Conservation (phyloP, 53 echinoderm and acorn worm species). For the Holothuria scabra region DNA sequence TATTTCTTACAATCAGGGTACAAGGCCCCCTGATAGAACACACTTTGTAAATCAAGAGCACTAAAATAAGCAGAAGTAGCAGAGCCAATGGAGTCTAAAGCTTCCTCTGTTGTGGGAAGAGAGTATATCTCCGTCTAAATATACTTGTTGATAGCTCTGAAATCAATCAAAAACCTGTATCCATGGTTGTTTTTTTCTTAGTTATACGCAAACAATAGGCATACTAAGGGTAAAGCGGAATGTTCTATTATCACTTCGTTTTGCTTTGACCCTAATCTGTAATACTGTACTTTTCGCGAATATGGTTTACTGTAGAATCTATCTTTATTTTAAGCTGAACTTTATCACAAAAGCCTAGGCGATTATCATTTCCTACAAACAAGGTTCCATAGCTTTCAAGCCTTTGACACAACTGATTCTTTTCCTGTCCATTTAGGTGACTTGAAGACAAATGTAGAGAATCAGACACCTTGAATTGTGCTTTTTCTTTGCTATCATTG, state of each 20-base stretch:
- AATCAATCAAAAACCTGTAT: conserved; percentile 54
- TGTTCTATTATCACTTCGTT: conserved; percentile 9
- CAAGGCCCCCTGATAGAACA: conserved; percentile 56
- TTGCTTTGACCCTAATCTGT: conserved; percentile 42
- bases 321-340: conserved; percentile 29
- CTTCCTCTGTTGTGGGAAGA: conserved; percentile 50
- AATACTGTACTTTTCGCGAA: conserved; percentile 20
- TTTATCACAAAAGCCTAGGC: conserved; percentile 46
- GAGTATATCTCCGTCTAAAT: conserved; percentile 37
- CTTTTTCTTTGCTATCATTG: background rate
- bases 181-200: conserved; percentile 44
- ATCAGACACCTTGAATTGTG: conserved; percentile 10
- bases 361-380: conserved; percentile 42
- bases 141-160: conserved; percentile 42
- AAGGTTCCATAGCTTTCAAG: conserved; percentile 37
- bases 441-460: conserved; percentile 16
- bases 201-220: conserved; percentile 37
- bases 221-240: conserved; percentile 50
- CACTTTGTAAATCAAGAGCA: conserved; percentile 52
- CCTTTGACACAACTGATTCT: background rate
- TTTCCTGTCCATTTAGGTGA: conserved; percentile 1
- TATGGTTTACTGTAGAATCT: conserved; percentile 38
- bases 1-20: conserved; percentile 50
- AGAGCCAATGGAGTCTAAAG: conserved; percentile 18
- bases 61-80: conserved; percentile 37